Evolutionary conservation across 2,113 vertebrate species (phyloP).

Genomic region (Lepisosteus oculatus): DNA sequence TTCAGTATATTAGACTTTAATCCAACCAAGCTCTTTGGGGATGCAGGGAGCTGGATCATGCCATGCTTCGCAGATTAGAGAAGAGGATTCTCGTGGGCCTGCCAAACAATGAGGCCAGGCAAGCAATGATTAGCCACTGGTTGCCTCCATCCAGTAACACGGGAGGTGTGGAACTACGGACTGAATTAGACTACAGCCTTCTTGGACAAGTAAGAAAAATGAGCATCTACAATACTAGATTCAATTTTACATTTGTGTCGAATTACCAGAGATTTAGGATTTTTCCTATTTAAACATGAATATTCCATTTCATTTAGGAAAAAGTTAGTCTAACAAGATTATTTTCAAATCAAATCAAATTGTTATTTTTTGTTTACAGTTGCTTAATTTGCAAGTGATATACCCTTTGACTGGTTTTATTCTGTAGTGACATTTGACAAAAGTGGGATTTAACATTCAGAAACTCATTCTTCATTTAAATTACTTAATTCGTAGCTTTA

Average conservation of each 20-base stretch:
- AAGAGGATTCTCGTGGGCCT: conserved; percentile 91
- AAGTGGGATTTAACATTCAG: too few relatives aligned
- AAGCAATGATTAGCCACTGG: conserved; percentile 88
- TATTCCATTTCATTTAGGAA: too few relatives aligned
- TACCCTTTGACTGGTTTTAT: too few relatives aligned
- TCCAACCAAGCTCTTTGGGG: neutral
- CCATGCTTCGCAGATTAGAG: conserved; percentile 88
- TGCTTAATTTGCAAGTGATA: too few relatives aligned
- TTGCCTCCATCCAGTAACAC: conserved; percentile 78
- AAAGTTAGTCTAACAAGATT: too few relatives aligned
- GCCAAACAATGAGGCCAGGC: conserved; percentile 74
- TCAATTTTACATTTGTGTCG: neutral
- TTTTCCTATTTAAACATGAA: too few relatives aligned
- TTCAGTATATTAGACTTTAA: neutral
- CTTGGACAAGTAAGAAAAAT: conserved; percentile 70
- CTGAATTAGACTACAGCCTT: conserved; percentile 72
- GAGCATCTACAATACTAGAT: neutral
- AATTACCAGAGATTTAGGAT: too few relatives aligned
- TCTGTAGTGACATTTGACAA: too few relatives aligned
- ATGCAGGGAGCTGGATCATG: conserved; percentile 86
- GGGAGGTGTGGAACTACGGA: conserved; percentile 69
- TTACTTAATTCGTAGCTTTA: too few relatives aligned
- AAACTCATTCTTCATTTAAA: too few relatives aligned
- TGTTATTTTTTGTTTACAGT: too few relatives aligned
- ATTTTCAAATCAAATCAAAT: too few relatives aligned